Base-by-base conservation (phyloP, 2,888 invertebrate genomes). In the Melinaea marsaeus region DNA sequence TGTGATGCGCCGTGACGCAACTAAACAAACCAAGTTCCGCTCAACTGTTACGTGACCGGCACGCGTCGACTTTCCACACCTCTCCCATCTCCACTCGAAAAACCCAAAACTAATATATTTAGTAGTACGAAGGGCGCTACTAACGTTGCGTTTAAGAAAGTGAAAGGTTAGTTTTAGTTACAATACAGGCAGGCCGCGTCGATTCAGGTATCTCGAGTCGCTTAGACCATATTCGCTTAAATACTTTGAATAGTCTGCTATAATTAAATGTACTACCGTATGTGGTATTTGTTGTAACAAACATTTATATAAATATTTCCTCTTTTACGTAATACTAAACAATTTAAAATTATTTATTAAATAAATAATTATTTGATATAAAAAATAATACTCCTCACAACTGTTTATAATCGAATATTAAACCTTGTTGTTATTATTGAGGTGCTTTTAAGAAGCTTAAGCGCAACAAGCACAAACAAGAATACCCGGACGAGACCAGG, bases 401-500 rank as follows among this genome's bases (percentile, higher is more conserved):
- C 11, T n/a, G n/a, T 46, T 46, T 4, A 46, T n/a, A n/a, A n/a
- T 46, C 46, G n/a, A 46, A n/a, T n/a, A 11, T 22, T 1, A 32
- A 32, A 51, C 7, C 11, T 42, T 42, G 42, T 11, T 7, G 51
- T 51, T 51, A 9, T 51, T 51, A 51, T 51, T 51, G 32, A 51
- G 32, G 32, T 22, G 51, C 51, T 51, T 51, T 51, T 32, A 51
- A 22, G 51, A 9, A 7, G 51, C 51, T 51, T 42, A 42, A 42
- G 42, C 32, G 32, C 32, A 22, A 22, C 22, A 1, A 22, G 22
- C 22, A 32, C 32, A 51, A 51, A 32, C 22, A 7, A 51, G 22
- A 32, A 42, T 42, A 51, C 51, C 57, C 62, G 71, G 75, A 75
- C 61, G 74, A 79, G 85, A 75, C 80, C 78, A 79, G 77, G 79